A percentile compares a stretch with the other conserved stretches of the same genome.
Evolutionary conservation across 2,888 invertebrate species (phyloP).

Genomic region (Choristoneura rosaceana): DNA sequence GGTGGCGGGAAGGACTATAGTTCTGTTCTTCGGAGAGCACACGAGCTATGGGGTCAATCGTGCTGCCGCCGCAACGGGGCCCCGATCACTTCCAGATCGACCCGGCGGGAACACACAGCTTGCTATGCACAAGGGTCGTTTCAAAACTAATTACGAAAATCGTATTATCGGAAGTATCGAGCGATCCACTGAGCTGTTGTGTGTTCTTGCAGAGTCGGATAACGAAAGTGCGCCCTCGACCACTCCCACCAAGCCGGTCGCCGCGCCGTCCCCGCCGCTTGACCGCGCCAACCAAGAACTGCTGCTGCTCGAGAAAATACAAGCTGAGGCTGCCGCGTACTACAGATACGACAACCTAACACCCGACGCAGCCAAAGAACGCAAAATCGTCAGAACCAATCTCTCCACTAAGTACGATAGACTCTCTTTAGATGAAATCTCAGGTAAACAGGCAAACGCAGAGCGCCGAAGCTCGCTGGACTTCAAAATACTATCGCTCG

Average conservation of each 20-base stretch:
- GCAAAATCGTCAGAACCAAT: slow-evolving; percentile 64
- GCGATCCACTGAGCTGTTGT: slow-evolving; percentile 70
- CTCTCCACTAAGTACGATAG: slow-evolving; percentile 75
- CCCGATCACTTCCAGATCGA: slow-evolving; percentile 69
- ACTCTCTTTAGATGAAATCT: slow-evolving; percentile 81
- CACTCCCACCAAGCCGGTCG: slow-evolving; percentile 81
- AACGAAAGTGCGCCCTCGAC: slow-evolving; percentile 89
- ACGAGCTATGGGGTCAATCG: not conserved
- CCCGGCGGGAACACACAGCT: slow-evolving; percentile 74
- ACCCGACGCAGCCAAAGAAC: slow-evolving; percentile 54
- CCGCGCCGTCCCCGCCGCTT: slow-evolving; percentile 77
- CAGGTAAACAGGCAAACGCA: slow-evolving; percentile 61
- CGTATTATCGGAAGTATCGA: slow-evolving; percentile 53
- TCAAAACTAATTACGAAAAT: slow-evolving; percentile 85
- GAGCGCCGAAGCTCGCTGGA: slow-evolving; percentile 65
- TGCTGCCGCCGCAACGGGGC: not conserved
- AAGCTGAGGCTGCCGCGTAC: slow-evolving; percentile 90
- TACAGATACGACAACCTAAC: slow-evolving; percentile 86
- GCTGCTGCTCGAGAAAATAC: slow-evolving; percentile 88
- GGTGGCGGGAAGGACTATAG: not conserved
- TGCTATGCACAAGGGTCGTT: slow-evolving; percentile 67
- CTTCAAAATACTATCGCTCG: slow-evolving; percentile 80
- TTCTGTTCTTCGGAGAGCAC: not conserved
- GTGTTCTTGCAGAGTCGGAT: slow-evolving; percentile 93
- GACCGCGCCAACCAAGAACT: slow-evolving; percentile 87